These are phyloP conservation scores for Elegia similella DNA, from an alignment of 2,888 invertebrate genomes.

Conservation along the genomic window DNA sequence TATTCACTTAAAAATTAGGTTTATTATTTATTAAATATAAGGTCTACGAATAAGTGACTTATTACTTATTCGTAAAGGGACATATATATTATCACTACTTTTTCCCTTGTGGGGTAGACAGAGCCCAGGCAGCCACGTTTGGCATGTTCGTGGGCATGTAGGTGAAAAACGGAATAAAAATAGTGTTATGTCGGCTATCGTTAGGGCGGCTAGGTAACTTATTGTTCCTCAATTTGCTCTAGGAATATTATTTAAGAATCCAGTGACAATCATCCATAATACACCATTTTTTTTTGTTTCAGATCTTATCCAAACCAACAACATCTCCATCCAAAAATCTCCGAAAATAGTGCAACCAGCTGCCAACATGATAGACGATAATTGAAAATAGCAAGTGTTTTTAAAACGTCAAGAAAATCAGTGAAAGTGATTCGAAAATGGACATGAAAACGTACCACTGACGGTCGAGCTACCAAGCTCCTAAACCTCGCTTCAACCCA, in stretches of 20 bases:
- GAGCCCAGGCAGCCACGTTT: too few relatives aligned
- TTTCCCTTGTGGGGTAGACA: too few relatives aligned
- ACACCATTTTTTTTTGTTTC: constrained; percentile 48
- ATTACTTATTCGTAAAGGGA: too few relatives aligned
- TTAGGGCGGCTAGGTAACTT: too few relatives aligned
- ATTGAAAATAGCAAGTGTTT: constrained; percentile 44
- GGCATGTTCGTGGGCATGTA: too few relatives aligned
- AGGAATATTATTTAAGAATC: background rate
- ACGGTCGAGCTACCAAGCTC: constrained; percentile 58
- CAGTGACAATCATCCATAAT: background rate
- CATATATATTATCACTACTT: too few relatives aligned
- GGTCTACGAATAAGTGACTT: too few relatives aligned
- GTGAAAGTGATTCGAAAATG: constrained; percentile 18
- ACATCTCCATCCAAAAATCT: constrained; percentile 16
- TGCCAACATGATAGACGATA: constrained; percentile 64
- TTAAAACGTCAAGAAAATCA: constrained; percentile 16
- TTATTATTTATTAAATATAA: too few relatives aligned
- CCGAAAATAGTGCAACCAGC: constrained; percentile 27
- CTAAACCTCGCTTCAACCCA: constrained; percentile 55
- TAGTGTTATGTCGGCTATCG: too few relatives aligned
- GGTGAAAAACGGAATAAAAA: too few relatives aligned
- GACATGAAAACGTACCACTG: constrained; percentile 40
- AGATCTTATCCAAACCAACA: constrained; percentile 33
- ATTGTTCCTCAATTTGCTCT: too few relatives aligned
- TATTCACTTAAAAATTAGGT: too few relatives aligned